phyloP scores from a whole-genome alignment of 2,888 invertebrate species.

The Pherbina coryleti region DNA sequence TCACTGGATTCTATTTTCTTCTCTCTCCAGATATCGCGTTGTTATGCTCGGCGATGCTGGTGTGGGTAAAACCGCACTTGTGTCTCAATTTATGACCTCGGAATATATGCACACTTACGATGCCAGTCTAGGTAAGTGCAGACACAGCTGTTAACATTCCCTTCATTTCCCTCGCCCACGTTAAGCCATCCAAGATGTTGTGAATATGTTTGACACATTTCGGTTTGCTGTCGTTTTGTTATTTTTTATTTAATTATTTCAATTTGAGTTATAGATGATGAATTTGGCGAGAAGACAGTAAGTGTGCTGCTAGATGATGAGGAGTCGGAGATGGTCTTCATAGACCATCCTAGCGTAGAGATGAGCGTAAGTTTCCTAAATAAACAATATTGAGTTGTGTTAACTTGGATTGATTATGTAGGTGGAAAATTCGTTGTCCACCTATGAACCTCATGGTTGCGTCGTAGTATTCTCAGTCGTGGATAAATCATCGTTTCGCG shows the following conservation, averaged over 20 bases:
- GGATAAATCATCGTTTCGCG: constrained; percentile 83
- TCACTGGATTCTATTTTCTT: background rate
- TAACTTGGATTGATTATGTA: constrained; percentile 60
- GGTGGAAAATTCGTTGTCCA: constrained; percentile 90
- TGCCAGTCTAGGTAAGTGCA: constrained; percentile 83
- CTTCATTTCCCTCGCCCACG: background rate
- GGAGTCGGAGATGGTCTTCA: constrained; percentile 90
- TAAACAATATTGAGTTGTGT: background rate
- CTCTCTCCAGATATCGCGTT: constrained; percentile 77
- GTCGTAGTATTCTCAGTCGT: constrained; percentile 93
- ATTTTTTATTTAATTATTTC: constrained; percentile 67
- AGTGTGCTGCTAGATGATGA: constrained; percentile 91
- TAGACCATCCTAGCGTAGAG: constrained; percentile 89
- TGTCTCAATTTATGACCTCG: constrained; percentile 94
- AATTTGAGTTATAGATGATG: constrained; percentile 83
- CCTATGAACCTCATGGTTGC: constrained; percentile 93
- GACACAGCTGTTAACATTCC: background rate
- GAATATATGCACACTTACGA: constrained; percentile 97
- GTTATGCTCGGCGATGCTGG: constrained; percentile 87
- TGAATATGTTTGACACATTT: background rate
- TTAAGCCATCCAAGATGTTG: constrained; percentile 4
- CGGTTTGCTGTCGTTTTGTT: constrained; percentile 41
- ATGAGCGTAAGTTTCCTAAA: constrained; percentile 83
- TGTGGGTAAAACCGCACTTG: constrained; percentile 91
- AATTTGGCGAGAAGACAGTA: constrained; percentile 91